A percentile compares a stretch with the other conserved stretches of the same genome.
These are phyloP conservation scores for Furnarius figulus DNA, from an alignment of 2,113 vertebrate species.

Conservation along the genomic window DNA sequence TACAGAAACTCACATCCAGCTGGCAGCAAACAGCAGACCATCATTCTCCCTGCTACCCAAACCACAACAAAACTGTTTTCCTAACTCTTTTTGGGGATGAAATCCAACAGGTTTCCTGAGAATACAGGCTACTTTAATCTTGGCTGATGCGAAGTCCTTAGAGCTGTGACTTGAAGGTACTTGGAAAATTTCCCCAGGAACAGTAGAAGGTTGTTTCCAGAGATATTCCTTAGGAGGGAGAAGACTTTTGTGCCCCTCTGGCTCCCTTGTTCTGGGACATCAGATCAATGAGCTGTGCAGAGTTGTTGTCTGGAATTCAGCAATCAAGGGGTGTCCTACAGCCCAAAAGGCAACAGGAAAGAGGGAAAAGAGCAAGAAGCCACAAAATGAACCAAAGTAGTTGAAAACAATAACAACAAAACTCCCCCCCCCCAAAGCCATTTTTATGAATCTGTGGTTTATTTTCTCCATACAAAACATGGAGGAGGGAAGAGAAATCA, in stretches of 20 bases:
- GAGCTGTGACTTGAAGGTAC: not conserved
- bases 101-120: not conserved
- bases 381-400: not conserved
- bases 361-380: not conserved
- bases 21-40: not conserved
- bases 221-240: not conserved
- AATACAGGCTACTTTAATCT: not conserved
- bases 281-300: fast-evolving
- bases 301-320: not conserved
- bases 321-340: not conserved
- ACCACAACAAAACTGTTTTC: not conserved
- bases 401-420: not conserved
- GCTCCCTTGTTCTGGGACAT: not conserved
- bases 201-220: not conserved
- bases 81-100: not conserved
- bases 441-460: not conserved
- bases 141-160: not conserved
- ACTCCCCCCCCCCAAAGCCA: not conserved
- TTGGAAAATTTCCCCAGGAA: not conserved
- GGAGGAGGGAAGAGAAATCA: not conserved
- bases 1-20: not conserved
- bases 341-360: not conserved
- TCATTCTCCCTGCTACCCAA: not conserved
- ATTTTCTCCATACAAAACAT: not conserved
- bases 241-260: not conserved